Conservation (phyloP, 2,113 vertebrate species). For the Chinchilla lanigera region DNA sequence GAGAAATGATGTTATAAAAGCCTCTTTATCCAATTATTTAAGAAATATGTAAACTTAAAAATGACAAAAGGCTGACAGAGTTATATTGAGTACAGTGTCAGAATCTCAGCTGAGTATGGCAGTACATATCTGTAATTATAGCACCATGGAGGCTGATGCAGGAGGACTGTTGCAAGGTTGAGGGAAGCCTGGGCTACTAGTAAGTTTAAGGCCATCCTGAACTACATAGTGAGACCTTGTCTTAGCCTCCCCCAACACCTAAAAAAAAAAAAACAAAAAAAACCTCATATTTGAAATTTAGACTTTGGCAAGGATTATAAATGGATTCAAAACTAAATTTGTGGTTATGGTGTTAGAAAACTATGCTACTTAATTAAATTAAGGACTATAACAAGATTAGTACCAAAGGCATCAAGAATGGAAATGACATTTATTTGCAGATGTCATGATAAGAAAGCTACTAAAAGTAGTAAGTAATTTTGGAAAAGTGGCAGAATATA, state of each 20-base stretch:
- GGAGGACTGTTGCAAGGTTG: neutral
- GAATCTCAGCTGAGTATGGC: neutral
- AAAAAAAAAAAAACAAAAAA: neutral
- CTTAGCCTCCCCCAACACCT: neutral
- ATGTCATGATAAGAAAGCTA: neutral
- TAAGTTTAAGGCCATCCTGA: neutral
- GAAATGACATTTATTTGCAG: neutral
- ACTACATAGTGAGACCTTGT: neutral
- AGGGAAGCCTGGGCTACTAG: neutral
- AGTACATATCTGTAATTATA: neutral
- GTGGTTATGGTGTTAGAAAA: neutral
- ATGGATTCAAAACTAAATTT: slow-evolving; percentile 19
- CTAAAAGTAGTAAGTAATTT: neutral
- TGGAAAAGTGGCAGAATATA: neutral
- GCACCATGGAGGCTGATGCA: neutral
- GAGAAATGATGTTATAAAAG: neutral
- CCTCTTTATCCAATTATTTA: neutral
- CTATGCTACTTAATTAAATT: slow-evolving; percentile 24
- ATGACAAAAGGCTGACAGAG: neutral
- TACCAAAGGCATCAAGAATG: neutral
- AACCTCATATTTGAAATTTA: slow-evolving; percentile 38
- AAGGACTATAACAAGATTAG: neutral
- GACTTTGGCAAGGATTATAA: neutral
- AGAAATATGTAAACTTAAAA: neutral
- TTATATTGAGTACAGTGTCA: neutral